These are phyloP conservation scores for Dipodomys ordii DNA, from an alignment of 2,113 vertebrate species.

Conservation along the genomic window DNA sequence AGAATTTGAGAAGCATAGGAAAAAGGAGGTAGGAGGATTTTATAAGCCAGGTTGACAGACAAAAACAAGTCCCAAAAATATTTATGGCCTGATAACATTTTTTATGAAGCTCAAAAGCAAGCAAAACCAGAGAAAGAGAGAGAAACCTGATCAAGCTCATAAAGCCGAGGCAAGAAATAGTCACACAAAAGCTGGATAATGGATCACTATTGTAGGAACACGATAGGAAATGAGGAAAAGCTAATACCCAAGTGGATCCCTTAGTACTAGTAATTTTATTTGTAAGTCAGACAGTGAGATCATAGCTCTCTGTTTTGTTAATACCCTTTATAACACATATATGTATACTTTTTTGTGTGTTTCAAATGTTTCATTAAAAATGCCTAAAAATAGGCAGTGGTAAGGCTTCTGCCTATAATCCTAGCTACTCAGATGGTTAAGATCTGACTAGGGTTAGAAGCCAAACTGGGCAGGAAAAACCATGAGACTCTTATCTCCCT, in stretches of 20 bases:
- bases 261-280: background rate
- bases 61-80: background rate
- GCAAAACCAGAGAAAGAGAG: no score
- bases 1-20: background rate
- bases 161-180: background rate
- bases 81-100: background rate
- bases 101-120: background rate
- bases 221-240: background rate
- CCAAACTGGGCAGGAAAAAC: no score
- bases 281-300: background rate
- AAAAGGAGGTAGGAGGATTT: background rate
- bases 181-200: background rate
- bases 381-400: no score
- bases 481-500: no score
- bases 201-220: background rate
- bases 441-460: no score
- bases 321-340: background rate
- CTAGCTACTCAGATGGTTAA: no score
- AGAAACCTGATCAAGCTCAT: background rate
- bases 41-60: background rate
- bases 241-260: background rate
- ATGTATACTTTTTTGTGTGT: background rate
- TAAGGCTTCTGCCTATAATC: no score
- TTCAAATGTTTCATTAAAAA: constrained; percentile 16
- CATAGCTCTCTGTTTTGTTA: background rate